A percentile compares a stretch with the other conserved stretches of the same genome.
Conservation (phyloP, 2,888 invertebrate genomes). For the Trisateles emortualis region DNA sequence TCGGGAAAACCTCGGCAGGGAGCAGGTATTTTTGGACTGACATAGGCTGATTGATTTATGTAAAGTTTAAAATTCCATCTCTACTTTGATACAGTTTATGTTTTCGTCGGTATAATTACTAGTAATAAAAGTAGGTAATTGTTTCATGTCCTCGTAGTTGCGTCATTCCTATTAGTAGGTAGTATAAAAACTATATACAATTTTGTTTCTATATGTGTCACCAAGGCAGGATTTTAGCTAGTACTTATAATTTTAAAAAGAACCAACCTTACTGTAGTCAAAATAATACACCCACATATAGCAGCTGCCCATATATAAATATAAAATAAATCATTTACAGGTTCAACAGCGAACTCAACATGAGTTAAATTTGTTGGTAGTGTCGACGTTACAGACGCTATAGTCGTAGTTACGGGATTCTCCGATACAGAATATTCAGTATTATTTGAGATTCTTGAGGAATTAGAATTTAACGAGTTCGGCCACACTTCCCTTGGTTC, state of each 20-base stretch:
- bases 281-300: constrained; percentile 86
- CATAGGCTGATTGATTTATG: too few relatives aligned
- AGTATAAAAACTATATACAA: too few relatives aligned
- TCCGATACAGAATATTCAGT: constrained; percentile 12
- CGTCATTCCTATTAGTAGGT: too few relatives aligned
- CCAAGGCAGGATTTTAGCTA: too few relatives aligned
- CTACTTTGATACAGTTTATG: too few relatives aligned
- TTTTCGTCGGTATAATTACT: too few relatives aligned
- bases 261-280: constrained; percentile 83
- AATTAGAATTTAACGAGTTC: neutral
- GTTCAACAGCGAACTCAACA: constrained; percentile 31
- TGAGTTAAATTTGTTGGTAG: constrained; percentile 3
- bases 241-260: neutral
- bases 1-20: too few relatives aligned
- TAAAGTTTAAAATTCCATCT: too few relatives aligned
- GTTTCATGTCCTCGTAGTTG: too few relatives aligned
- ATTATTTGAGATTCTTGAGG: constrained; percentile 4
- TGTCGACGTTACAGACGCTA: neutral
- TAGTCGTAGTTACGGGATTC: constrained; percentile 6
- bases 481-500: neutral
- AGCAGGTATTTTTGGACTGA: too few relatives aligned
- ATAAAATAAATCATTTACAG: constrained; percentile 64
- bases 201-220: too few relatives aligned
- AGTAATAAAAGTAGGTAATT: too few relatives aligned
- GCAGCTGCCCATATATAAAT: constrained; percentile 87